Base-by-base conservation (phyloP, 2,888 invertebrate species). In the Pseudococcus longispinus region DNA sequence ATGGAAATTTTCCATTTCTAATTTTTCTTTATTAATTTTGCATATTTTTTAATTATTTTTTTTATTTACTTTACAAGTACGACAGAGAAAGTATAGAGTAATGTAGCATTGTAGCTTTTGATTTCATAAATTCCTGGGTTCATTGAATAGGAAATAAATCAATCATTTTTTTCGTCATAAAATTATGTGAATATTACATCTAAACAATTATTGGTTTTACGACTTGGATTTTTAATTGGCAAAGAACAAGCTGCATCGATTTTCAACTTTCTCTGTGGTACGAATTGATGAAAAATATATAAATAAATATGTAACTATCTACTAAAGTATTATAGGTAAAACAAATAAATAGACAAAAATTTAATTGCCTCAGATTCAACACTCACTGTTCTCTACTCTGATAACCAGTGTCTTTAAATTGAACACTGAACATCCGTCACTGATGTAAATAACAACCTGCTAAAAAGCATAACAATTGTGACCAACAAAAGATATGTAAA, bases 381-480 rank as follows among this genome's bases (percentile, higher is more conserved):
- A 86, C 86, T 86, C 86, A 86, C 86, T 86, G 86, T 86, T 86
- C 77, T 65, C 80, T 80, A 77, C 80, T 86, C 37, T 86, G 86
- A 86, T 86, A 44, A 86, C 77, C 86, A 77, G 77, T 80, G 86
- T 70, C 77, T 80, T 80, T 80, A 46, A 65, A 86, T 55, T 86
- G 86, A 80, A 55, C 86, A 77, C 77, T 86, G 86, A 80, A 55
- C 86, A 77, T 86, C 86, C 77, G 86, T 77, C 86, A 86, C 86
- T 86, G 86, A 86, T 74, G 85, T 85, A 85, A 26, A 65, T 80
- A 51, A 86, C 80, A 51, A 86, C 80, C 77, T 77, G 86, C 77
- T 86, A 80, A 80, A 80, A 80, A 86, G 86, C 86, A 86, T 77
- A 86, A 86, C 86, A 86, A 85, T 46, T 23, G 77, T 77, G 77